Conservation (phyloP, 2,888 invertebrate genomes). For the Limnephilus marmoratus region DNA sequence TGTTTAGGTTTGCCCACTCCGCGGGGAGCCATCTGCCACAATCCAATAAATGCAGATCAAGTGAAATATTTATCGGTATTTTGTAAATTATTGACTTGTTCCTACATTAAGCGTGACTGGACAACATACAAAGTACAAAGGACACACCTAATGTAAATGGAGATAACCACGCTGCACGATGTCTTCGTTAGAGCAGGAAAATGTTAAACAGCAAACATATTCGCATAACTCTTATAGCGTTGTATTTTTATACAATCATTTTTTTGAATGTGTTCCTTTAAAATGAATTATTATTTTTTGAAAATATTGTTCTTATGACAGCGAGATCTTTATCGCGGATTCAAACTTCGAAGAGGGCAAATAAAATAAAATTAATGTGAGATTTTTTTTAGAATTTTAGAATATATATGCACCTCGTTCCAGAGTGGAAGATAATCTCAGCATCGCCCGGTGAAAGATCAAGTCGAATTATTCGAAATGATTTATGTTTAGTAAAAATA, state of each 20-base stretch:
- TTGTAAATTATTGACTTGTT: neutral
- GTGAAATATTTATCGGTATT: neutral
- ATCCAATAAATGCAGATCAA: neutral
- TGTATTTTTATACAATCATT: too few relatives aligned
- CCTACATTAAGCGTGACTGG: neutral
- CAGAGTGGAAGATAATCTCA: too few relatives aligned
- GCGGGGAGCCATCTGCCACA: slow-evolving; percentile 17
- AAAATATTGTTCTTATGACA: too few relatives aligned
- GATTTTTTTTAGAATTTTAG: too few relatives aligned
- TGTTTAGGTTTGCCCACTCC: slow-evolving; percentile 32
- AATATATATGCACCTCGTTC: too few relatives aligned
- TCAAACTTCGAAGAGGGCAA: too few relatives aligned
- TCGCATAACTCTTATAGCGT: neutral
- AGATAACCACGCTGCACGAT: neutral
- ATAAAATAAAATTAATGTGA: too few relatives aligned
- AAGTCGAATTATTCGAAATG: too few relatives aligned
- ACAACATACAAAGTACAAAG: neutral
- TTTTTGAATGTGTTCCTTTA: too few relatives aligned
- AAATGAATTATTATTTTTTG: too few relatives aligned
- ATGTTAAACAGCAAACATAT: neutral
- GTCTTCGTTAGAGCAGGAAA: neutral
- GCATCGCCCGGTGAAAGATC: too few relatives aligned
- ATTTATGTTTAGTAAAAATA: neutral
- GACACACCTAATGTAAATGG: neutral
- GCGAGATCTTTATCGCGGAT: too few relatives aligned